Conservation (phyloP, 2,797 vertebrate species). For the Steatocranus sp. region DNA sequence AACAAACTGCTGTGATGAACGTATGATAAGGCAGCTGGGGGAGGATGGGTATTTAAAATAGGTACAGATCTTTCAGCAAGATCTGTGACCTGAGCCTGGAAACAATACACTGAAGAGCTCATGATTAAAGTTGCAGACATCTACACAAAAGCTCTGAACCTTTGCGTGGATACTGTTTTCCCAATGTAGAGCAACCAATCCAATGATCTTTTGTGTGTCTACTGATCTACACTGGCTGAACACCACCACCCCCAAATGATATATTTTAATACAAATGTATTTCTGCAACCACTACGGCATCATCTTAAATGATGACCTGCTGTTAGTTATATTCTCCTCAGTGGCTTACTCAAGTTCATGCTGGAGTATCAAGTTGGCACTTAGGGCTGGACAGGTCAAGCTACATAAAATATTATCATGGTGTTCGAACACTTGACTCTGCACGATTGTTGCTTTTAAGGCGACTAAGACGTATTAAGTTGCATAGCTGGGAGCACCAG, state of each 20-base stretch:
- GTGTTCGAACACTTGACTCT: conserved; percentile 14
- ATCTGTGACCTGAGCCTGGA: neutral
- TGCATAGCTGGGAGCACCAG: neutral
- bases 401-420: conserved; percentile 2
- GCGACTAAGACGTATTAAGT: conserved; percentile 18
- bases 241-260: neutral
- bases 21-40: conserved; percentile 1
- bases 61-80: conserved; percentile 5
- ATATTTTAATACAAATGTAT: neutral
- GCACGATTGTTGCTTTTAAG: neutral
- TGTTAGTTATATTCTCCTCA: neutral
- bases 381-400: conserved; percentile 11
- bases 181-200: neutral
- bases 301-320: neutral
- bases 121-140: neutral
- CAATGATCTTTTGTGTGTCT: neutral
- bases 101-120: neutral
- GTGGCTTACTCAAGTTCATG: neutral
- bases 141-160: neutral
- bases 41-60: neutral
- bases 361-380: conserved; percentile 10
- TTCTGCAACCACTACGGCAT: neutral
- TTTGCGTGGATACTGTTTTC: neutral
- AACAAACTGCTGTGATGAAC: conserved; percentile 14
- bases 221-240: neutral